Evolutionary conservation across 2,797 vertebrate genomes (phyloP), one percentile per base, ranked within the genome.

Genomic region (Chromis chromis): DNA sequence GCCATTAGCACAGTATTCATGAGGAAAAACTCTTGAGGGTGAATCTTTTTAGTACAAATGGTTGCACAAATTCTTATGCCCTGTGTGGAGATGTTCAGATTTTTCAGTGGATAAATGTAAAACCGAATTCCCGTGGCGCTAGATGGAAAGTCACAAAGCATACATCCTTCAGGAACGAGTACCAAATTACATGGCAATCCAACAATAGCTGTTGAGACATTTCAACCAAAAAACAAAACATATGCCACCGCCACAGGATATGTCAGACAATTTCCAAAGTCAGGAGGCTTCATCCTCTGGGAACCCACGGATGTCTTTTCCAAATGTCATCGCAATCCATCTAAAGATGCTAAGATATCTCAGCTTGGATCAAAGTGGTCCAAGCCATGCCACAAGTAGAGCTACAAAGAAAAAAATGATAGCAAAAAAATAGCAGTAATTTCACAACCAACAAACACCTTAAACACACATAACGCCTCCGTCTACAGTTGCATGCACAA

Each of bases 401-500:
- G 14, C 28, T 50, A 25, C 4, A 25, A 25, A 25, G 25, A 25
- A 33, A 52, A 39, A 39, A 24, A 19, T 17, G 46, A 9, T 12
- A 8, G 31, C 31, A 31, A 8, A 21, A 21, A 22, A 39, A 49
- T 48, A 24, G 22, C 8, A 22, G 52, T 44, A 13, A 40, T 63
- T 71, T 19, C 25, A 27, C 53, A 62, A 56, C 39, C 54, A 55
- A 46, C 27, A 42, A 21, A 49, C 57, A 52, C 40, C 40, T 42
- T 5, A 16, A 14, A n/a, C 44, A 40, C 28, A 27, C 28, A 42
- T 58, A 62, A 28, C 83, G 52, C 61, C 62, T 71, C 27, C 31
- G 60, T 60, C 21, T 3, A 36, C 69, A 8, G 39, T 76, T 64
- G 55, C 54, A 74, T n/a, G 39, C 46, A 49, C 28, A n/a, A 27